Conservation (phyloP, 2,797 vertebrate species). For the Passerculus sandwichensis region DNA sequence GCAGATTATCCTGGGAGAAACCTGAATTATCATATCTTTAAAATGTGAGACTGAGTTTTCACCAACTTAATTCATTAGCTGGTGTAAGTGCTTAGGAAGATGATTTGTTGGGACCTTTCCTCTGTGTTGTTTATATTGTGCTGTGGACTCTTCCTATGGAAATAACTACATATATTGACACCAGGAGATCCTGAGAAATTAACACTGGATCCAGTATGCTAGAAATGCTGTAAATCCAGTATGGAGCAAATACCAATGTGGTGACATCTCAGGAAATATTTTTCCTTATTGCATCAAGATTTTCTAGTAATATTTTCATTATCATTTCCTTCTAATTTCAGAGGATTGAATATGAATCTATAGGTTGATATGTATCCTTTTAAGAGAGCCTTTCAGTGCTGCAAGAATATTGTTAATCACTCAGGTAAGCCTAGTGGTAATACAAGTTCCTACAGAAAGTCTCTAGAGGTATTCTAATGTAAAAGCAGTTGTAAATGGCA, state of each 20-base stretch:
- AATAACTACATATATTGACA: neutral
- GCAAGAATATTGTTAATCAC: neutral
- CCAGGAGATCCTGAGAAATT: neutral
- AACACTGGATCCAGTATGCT: neutral
- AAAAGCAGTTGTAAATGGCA: neutral
- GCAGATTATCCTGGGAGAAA: neutral
- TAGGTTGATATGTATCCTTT: neutral
- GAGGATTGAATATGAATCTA: neutral
- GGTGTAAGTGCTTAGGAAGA: neutral
- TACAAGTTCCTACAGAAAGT: neutral
- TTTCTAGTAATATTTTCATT: neutral
- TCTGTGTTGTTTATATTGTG: neutral
- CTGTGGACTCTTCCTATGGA: neutral
- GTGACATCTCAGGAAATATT: neutral
- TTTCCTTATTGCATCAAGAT: neutral
- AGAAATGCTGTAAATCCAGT: neutral
- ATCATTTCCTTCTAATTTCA: neutral
- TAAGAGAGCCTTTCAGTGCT: neutral
- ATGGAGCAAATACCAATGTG: neutral
- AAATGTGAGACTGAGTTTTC: neutral
- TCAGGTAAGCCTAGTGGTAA: neutral
- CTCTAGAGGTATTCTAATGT: neutral
- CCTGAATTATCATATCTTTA: neutral
- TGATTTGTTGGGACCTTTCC: neutral
- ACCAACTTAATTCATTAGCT: neutral